phyloP scores from a whole-genome alignment of 2,113 vertebrate species.

The Tragelaphus scriptus region DNA sequence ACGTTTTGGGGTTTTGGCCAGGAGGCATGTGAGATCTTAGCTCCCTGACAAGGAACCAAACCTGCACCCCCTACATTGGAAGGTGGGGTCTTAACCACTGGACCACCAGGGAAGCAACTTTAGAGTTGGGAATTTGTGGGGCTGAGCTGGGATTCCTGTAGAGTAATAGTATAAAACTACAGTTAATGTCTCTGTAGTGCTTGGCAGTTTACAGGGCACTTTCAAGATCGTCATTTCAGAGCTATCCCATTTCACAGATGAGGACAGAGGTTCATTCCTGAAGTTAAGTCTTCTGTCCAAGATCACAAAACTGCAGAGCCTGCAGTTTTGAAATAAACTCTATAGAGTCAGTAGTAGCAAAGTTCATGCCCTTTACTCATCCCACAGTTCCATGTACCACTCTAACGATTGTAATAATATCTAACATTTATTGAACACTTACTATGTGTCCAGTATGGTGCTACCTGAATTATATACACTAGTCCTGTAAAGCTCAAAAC shows the following conservation, averaged over 20 bases:
- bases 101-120: neutral
- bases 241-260: neutral
- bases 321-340: conserved; percentile 32
- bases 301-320: neutral
- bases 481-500: neutral
- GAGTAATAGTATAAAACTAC: neutral
- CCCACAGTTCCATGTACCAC: neutral
- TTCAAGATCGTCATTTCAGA: conserved; percentile 6
- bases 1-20: neutral
- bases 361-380: neutral
- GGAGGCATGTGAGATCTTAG: neutral
- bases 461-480: neutral
- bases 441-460: neutral
- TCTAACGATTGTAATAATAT: neutral
- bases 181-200: neutral
- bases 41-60: neutral
- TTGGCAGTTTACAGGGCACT: neutral
- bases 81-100: neutral
- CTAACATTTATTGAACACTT: neutral
- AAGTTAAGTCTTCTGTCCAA: neutral
- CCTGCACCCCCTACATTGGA: neutral
- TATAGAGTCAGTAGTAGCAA: neutral
- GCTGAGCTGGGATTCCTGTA: neutral
- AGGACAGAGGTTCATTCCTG: neutral
- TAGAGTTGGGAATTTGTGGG: neutral